A percentile compares a stretch with the other conserved stretches of the same genome.
Evolutionary conservation across 2,888 invertebrate species (phyloP).

Genomic region (Limnephilus rhombicus): DNA sequence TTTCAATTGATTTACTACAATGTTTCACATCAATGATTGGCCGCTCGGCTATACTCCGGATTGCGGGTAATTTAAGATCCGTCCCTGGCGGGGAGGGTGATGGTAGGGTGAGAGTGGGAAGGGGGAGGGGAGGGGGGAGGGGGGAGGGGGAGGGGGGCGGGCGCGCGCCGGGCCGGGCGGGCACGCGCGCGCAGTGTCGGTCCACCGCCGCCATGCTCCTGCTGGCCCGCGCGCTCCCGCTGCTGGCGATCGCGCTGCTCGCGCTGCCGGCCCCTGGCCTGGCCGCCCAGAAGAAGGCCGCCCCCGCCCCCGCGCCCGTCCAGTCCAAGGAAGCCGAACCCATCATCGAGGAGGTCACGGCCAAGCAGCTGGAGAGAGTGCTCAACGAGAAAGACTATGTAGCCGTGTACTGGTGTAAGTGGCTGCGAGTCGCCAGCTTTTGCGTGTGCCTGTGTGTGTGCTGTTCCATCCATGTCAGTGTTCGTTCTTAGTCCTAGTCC

Average conservation of each 20-base stretch:
- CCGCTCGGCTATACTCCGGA: not conserved
- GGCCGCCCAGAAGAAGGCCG: slow-evolving; percentile 72
- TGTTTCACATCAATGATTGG: not conserved
- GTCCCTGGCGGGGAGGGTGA: slow-evolving; percentile 45
- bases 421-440: slow-evolving; percentile 66
- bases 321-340: slow-evolving; percentile 80
- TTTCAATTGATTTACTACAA: not conserved
- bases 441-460: slow-evolving; percentile 40
- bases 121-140: slow-evolving; percentile 66
- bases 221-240: slow-evolving; percentile 74
- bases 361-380: slow-evolving; percentile 93
- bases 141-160: slow-evolving; percentile 69
- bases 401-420: slow-evolving; percentile 98
- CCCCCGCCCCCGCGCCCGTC: slow-evolving; percentile 69
- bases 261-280: slow-evolving; percentile 73
- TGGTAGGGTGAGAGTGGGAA: slow-evolving; percentile 63
- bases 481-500: not conserved
- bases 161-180: slow-evolving; percentile 67
- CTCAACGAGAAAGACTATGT: slow-evolving; percentile 95
- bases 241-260: slow-evolving; percentile 74
- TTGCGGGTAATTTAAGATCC: slow-evolving; percentile 24
- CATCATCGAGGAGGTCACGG: slow-evolving; percentile 95
- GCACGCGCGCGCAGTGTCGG: slow-evolving; percentile 62
- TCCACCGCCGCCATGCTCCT: slow-evolving; percentile 66
- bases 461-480: slow-evolving; percentile 40